Evolutionary conservation across 2,888 invertebrate genomes (phyloP).

Genomic region (Synanthedon andrenaeformis): DNA sequence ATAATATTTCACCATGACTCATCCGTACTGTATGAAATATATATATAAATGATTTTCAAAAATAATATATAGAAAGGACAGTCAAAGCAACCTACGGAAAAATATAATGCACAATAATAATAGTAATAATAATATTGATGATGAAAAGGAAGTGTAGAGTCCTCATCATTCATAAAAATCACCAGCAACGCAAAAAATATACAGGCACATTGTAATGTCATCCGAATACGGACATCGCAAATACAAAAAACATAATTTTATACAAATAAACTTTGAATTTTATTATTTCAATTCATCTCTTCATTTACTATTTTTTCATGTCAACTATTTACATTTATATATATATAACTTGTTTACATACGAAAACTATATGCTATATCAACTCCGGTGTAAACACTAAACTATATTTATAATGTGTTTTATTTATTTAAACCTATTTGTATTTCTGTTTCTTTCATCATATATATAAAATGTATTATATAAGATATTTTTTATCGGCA

Average conservation of each 20-base stretch:
- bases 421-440: conserved; percentile 61
- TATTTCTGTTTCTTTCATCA: conserved; percentile 50
- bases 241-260: conserved; percentile 43
- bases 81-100: conserved; percentile 67
- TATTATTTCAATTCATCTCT: conserved; percentile 64
- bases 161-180: conserved; percentile 24
- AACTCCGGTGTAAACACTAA: conserved; percentile 52
- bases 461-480: conserved; percentile 21
- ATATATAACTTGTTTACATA: conserved; percentile 49
- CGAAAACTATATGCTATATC: conserved; percentile 31
- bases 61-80: conserved; percentile 62
- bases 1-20: conserved; percentile 61
- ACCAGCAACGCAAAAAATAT: conserved; percentile 42
- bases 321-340: conserved; percentile 56
- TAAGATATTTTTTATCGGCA: conserved; percentile 44
- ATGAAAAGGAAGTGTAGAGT: conserved; percentile 34
- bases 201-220: conserved; percentile 28
- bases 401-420: conserved; percentile 64
- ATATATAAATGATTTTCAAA: conserved; percentile 64
- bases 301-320: conserved; percentile 53
- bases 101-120: conserved; percentile 58
- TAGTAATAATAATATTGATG: too few relatives aligned
- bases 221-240: conserved; percentile 34
- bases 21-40: conserved; percentile 65
- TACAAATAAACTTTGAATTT: conserved; percentile 58